A percentile compares a stretch with the other conserved stretches of the same genome.
These are phyloP conservation scores for Ahaetulla prasina DNA, from an alignment of 2,113 vertebrate species.

Conservation along the genomic window DNA sequence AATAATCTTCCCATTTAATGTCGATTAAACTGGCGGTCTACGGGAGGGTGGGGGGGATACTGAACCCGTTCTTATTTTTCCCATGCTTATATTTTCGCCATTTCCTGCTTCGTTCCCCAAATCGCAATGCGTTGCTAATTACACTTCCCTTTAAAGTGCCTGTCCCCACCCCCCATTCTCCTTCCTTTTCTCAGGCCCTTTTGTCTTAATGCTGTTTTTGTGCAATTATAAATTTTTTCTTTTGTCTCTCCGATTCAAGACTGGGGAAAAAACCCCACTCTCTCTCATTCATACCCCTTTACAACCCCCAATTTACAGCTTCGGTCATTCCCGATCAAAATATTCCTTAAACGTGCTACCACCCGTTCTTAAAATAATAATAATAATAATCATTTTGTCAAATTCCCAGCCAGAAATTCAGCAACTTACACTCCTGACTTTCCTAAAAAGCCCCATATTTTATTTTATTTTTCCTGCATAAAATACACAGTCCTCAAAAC, in stretches of 20 bases:
- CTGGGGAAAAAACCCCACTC: too few species aligned
- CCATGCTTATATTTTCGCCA: not conserved
- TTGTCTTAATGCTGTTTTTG: not conserved
- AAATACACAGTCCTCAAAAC: not conserved
- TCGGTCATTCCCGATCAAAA: not conserved
- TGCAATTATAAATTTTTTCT: not conserved
- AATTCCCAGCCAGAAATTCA: not conserved
- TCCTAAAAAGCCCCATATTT: not conserved
- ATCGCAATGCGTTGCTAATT: not conserved
- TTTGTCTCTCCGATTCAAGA: not conserved
- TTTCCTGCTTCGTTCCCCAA: too few species aligned
- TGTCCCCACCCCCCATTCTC: too few species aligned
- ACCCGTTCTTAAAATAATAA: not conserved
- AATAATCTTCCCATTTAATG: not conserved
- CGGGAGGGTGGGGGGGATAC: not conserved
- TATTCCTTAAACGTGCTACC: not conserved
- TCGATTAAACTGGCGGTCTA: too few species aligned
- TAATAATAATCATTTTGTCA: not conserved
- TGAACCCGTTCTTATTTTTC: not conserved
- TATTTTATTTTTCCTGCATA: not conserved
- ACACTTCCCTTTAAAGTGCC: slow-evolving; percentile 8
- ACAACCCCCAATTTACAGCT: not conserved
- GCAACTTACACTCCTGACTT: not conserved
- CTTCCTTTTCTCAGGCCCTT: not conserved
- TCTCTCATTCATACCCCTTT: not conserved